phyloP scores from a whole-genome alignment of 1,140 invertebrate species.

The Idris sp. region DNA sequence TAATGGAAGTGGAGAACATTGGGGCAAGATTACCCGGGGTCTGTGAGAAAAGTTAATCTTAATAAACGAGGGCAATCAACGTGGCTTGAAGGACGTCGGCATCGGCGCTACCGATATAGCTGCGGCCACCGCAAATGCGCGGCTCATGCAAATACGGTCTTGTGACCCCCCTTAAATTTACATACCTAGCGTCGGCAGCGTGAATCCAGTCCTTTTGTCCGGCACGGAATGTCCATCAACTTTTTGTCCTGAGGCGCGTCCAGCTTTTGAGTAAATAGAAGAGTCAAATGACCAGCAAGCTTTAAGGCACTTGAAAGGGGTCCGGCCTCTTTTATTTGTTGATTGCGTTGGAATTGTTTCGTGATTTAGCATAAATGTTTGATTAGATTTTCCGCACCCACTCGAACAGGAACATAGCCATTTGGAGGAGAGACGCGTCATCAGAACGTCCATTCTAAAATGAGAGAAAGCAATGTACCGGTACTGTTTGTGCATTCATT shows the following conservation, averaged over 20 bases:
- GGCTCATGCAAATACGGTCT: conserved; percentile 75
- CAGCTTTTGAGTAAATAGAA: conserved; percentile 71
- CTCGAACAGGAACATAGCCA: conserved; percentile 44
- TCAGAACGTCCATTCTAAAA: conserved; percentile 53
- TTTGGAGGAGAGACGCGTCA: conserved; percentile 47
- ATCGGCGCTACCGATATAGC: conserved; percentile 44
- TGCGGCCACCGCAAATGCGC: conserved; percentile 70
- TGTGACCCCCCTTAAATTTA: conserved; percentile 72
- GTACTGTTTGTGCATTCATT: conserved; percentile 58
- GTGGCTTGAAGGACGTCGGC: conserved; percentile 54
- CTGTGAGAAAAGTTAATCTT: conserved; percentile 78
- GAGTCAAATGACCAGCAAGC: conserved; percentile 78
- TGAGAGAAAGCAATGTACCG: conserved; percentile 52
- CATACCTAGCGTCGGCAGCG: conserved; percentile 66
- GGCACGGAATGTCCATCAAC: conserved; percentile 73
- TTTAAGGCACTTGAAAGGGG: conserved; percentile 73
- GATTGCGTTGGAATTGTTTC: conserved; percentile 79
- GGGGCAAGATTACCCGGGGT: conserved; percentile 69
- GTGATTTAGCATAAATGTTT: conserved; percentile 80
- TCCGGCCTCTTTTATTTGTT: conserved; percentile 77
- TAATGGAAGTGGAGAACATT: conserved; percentile 58
- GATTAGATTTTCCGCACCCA: conserved; percentile 75
- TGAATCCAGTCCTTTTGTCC: conserved; percentile 69
- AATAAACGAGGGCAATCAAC: conserved; percentile 78
- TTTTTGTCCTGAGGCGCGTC: conserved; percentile 73